phyloP scores from a whole-genome alignment of 2,888 invertebrate genomes.

The Megaustenia siamemsis region DNA sequence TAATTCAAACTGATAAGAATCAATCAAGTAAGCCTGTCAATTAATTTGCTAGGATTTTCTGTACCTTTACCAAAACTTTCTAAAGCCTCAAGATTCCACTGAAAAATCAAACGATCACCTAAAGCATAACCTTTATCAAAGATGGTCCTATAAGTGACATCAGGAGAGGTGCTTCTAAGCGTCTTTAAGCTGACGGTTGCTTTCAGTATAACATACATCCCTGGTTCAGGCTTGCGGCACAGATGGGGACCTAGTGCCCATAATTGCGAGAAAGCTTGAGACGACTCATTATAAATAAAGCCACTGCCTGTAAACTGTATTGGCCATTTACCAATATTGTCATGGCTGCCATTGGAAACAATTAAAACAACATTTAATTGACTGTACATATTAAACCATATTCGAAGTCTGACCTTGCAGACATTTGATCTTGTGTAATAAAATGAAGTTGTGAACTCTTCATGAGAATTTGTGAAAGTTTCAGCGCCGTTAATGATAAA shows the following conservation, averaged over 20 bases:
- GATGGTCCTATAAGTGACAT: neutral
- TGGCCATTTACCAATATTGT: neutral
- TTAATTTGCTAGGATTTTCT: too few relatives aligned
- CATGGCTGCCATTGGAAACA: neutral
- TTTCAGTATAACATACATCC: neutral
- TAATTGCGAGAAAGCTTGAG: neutral
- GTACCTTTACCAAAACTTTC: too few relatives aligned
- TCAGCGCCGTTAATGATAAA: neutral
- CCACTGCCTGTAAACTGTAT: neutral
- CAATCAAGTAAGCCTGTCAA: too few relatives aligned
- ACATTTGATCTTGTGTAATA: neutral
- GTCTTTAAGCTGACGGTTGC: neutral
- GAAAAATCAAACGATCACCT: neutral
- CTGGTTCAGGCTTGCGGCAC: neutral
- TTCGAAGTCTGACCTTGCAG: neutral
- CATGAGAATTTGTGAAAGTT: neutral
- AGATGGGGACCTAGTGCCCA: neutral
- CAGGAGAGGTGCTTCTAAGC: neutral
- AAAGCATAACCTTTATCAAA: neutral
- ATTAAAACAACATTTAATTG: neutral
- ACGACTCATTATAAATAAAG: neutral
- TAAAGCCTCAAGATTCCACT: neutral
- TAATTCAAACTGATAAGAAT: too few relatives aligned
- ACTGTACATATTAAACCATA: neutral
- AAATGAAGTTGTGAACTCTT: neutral